Percentiles rank a stretch among this genome's conserved stretches.
Conservation (phyloP, 53 echinoderm and acorn worm species). For the Patiria pectinifera region DNA sequence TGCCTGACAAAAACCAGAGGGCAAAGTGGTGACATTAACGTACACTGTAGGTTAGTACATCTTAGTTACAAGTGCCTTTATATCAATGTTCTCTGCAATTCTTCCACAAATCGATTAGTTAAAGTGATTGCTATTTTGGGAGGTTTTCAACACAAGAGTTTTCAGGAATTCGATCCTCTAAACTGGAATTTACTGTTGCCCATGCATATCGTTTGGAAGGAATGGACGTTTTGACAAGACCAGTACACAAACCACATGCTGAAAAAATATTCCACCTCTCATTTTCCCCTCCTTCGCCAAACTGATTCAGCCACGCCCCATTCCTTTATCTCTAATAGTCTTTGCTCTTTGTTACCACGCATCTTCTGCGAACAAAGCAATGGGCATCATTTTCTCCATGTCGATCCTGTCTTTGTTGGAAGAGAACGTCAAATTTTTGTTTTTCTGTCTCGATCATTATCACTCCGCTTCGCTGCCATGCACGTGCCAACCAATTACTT, state of each 20-base stretch:
- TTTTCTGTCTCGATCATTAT: not conserved
- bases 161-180: no score
- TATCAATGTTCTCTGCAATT: no score
- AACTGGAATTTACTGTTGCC: no score
- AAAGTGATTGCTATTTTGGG: no score
- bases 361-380: not conserved
- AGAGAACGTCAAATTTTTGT: not conserved
- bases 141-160: no score
- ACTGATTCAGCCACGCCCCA: not conserved
- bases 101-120: no score
- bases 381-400: not conserved
- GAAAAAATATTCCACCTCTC: not conserved
- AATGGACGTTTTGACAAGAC: not conserved
- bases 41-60: no score
- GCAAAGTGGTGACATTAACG: not conserved
- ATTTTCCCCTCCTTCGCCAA: not conserved
- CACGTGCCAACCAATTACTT: slow-evolving; percentile 3
- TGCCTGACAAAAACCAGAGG: no score
- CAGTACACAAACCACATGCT: not conserved
- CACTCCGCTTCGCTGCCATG: not conserved
- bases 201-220: no score
- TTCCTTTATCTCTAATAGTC: not conserved
- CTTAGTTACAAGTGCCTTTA: not conserved
- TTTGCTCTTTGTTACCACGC: not conserved
- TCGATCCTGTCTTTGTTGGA: not conserved